These are phyloP conservation scores for Sorex maritimensis DNA, from an alignment of 2,797 vertebrate species.

Conservation along the genomic window DNA sequence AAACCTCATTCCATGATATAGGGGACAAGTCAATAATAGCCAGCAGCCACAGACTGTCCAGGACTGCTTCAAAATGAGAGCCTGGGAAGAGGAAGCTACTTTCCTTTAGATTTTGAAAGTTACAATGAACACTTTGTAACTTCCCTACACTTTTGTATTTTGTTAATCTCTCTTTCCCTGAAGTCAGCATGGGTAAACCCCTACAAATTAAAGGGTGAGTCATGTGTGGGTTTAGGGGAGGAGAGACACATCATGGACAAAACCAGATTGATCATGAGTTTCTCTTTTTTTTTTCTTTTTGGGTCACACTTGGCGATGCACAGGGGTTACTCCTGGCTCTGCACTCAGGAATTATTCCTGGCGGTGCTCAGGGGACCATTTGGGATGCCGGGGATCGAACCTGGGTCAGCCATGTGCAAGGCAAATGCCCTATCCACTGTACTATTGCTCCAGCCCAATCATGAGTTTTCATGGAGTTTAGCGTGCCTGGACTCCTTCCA, in stretches of 20 bases:
- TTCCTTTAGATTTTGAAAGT: constrained; percentile 24
- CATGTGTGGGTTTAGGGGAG: background rate
- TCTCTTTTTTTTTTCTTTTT: no score
- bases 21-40: background rate
- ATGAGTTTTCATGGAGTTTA: background rate
- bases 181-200: constrained; percentile 72
- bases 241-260: background rate
- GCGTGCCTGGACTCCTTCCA: background rate
- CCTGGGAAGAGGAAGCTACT: constrained; percentile 45
- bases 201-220: constrained; percentile 21
- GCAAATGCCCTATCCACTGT: no score
- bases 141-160: constrained; percentile 63
- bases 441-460: no score
- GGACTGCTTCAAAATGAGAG: background rate
- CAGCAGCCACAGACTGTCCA: background rate
- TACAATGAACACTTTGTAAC: constrained; percentile 23
- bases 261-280: background rate
- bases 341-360: no score
- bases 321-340: no score
- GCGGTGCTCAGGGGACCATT: no score
- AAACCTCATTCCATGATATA: background rate
- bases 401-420: no score
- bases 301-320: no score
- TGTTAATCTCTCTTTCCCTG: constrained; percentile 54
- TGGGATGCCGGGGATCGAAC: no score